A percentile compares a stretch with the other conserved stretches of the same genome.
Evolutionary conservation across 1,140 invertebrate species (phyloP).

Genomic region (Acyrthosiphon pisum): DNA sequence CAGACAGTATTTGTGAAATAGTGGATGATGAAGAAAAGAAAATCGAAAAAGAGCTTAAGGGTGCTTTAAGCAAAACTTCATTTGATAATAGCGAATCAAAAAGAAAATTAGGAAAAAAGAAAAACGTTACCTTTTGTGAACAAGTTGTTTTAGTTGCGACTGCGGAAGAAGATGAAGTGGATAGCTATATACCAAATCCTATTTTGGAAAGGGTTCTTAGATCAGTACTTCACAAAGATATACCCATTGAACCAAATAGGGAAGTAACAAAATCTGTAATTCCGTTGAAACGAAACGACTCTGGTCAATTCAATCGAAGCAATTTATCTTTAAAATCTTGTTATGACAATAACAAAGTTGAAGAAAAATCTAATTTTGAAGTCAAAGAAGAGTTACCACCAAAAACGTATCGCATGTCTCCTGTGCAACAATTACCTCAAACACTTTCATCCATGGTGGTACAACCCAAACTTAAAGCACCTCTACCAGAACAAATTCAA

Average conservation of each 20-base stretch:
- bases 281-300: constrained; percentile 62
- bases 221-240: constrained; percentile 76
- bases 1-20: constrained; percentile 36
- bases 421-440: constrained; percentile 26
- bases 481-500: constrained; percentile 36
- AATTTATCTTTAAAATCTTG: constrained; percentile 36
- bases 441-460: constrained; percentile 14
- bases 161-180: constrained; percentile 88
- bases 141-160: constrained; percentile 90
- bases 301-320: constrained; percentile 57
- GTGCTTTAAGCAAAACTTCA: constrained; percentile 43
- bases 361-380: constrained; percentile 41
- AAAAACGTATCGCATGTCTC: constrained; percentile 32
- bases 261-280: constrained; percentile 61
- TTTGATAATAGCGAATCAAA: constrained; percentile 61
- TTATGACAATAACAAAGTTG: constrained; percentile 27
- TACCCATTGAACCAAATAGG: constrained; percentile 58
- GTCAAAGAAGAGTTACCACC: constrained; percentile 13
- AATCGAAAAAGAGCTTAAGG: constrained; percentile 55
- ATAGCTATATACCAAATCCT: constrained; percentile 89
- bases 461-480: constrained; percentile 39
- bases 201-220: constrained; percentile 85
- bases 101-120: constrained; percentile 77
- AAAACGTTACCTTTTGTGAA: constrained; percentile 92
- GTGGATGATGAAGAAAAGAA: constrained; percentile 54